phyloP scores from a whole-genome alignment of 2,888 invertebrate species.

The Agrilus biguttatus region DNA sequence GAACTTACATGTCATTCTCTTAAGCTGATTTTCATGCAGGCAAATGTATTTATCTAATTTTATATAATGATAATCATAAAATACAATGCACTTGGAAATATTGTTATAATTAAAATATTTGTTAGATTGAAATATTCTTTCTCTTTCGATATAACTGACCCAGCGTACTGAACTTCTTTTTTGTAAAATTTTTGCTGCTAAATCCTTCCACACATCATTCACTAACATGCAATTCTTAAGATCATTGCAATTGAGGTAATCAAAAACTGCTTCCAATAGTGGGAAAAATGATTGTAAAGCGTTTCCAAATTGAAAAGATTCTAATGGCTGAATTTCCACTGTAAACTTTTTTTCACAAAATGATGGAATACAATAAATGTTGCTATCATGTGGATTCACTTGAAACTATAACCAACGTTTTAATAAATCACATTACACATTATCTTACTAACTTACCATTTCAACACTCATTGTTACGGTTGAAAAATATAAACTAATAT shows the following conservation, averaged over 20 bases:
- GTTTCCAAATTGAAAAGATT: neutral
- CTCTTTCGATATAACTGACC: neutral
- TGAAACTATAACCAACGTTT: neutral
- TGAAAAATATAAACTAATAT: too few relatives aligned
- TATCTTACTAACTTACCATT: too few relatives aligned
- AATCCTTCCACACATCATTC: neutral
- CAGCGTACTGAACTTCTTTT: neutral
- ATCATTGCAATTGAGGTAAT: neutral
- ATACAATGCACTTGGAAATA: neutral
- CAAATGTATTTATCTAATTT: constrained; percentile 1
- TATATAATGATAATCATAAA: neutral
- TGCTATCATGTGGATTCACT: neutral
- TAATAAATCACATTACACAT: too few relatives aligned
- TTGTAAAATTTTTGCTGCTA: neutral
- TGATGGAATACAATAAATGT: neutral
- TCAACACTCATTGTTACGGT: too few relatives aligned
- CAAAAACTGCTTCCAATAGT: neutral
- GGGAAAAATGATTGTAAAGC: neutral
- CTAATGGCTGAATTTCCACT: neutral
- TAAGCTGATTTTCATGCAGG: neutral
- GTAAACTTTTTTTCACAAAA: neutral
- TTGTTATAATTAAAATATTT: neutral
- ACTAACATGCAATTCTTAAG: neutral
- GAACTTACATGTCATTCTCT: neutral
- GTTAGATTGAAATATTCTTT: neutral